Evolutionary conservation across 2,888 invertebrate genomes (phyloP).

Genomic region (Parnassius mnemosyne): DNA sequence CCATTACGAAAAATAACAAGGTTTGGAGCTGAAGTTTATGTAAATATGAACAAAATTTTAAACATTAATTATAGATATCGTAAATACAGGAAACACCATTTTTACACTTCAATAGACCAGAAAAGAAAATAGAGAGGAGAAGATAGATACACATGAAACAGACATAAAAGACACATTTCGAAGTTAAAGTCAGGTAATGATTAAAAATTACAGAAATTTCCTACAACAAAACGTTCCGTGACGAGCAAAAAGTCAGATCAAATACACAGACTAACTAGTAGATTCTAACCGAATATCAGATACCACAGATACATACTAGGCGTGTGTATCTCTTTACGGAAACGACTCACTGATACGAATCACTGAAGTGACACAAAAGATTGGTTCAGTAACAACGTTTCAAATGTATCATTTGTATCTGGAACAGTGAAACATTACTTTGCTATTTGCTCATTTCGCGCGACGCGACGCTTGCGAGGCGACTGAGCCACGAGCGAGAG

Average conservation of each 20-base stretch:
- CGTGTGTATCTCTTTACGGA: too few species aligned
- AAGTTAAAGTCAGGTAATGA: conserved; percentile 58
- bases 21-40: conserved; percentile 41
- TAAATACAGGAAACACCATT: conserved; percentile 46
- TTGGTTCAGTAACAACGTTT: too few species aligned
- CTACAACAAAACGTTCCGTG: conserved; percentile 71
- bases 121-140: conserved; percentile 33
- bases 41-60: conserved; percentile 56
- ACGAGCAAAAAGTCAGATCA: conserved; percentile 76
- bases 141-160: conserved; percentile 37
- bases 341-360: too few species aligned
- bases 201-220: conserved; percentile 75
- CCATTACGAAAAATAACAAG: conserved; percentile 57
- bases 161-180: conserved; percentile 59
- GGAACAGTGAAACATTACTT: too few species aligned
- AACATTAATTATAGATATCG: conserved; percentile 42
- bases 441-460: too few species aligned
- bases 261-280: too few species aligned
- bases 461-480: too few species aligned
- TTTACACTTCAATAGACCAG: conserved; percentile 47
- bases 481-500: too few species aligned
- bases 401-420: too few species aligned
- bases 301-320: too few species aligned
- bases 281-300: too few species aligned
- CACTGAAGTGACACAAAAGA: too few species aligned